Conservation (phyloP, 2,797 vertebrate genomes). For the Podargus strigoides region DNA sequence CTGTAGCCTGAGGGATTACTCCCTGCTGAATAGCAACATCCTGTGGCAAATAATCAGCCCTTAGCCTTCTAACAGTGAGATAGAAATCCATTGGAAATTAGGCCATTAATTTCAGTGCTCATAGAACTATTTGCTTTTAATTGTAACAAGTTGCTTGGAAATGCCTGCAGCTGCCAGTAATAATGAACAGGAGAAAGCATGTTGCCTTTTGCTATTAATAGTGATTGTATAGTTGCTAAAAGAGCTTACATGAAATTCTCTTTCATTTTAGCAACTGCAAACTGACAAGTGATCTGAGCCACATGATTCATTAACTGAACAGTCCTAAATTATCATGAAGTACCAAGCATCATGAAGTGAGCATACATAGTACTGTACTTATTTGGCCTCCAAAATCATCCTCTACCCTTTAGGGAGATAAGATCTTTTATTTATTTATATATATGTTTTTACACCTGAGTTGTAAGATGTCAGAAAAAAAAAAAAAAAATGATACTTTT, state of each 20-base stretch:
- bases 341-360: neutral
- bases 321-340: neutral
- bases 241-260: conserved; percentile 1
- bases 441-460: neutral
- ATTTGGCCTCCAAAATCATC: neutral
- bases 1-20: neutral
- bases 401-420: neutral
- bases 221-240: neutral
- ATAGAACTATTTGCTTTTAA: conserved; percentile 11
- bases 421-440: neutral
- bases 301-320: conserved; percentile 17
- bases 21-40: neutral
- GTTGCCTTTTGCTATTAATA: conserved; percentile 7
- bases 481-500: neutral
- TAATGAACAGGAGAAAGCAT: neutral
- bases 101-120: neutral
- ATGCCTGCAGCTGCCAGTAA: neutral
- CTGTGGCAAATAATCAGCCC: conserved; percentile 5
- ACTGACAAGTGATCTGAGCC: conserved; percentile 8
- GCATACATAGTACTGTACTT: neutral
- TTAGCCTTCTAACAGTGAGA: neutral
- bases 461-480: neutral
- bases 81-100: conserved; percentile 15
- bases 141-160: conserved; percentile 20
- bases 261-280: conserved; percentile 34